Conservation (phyloP, 2,113 vertebrate genomes). For the Proterorhinus semilunaris region DNA sequence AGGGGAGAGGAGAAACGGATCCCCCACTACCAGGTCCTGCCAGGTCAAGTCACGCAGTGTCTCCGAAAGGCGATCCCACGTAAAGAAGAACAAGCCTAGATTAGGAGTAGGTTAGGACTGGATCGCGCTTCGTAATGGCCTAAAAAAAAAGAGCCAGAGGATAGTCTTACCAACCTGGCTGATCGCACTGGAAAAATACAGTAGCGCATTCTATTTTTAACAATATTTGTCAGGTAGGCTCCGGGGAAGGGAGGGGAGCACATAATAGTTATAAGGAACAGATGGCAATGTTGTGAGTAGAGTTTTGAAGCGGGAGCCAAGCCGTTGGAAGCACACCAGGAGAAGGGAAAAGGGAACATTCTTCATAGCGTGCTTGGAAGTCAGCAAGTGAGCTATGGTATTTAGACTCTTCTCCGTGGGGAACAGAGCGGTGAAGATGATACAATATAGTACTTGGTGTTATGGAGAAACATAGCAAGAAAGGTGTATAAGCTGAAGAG, state of each 20-base stretch:
- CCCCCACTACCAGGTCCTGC: slow-evolving; percentile 28
- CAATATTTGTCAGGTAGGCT: slow-evolving; percentile 32
- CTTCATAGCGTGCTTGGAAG: neutral
- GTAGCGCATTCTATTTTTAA: neutral
- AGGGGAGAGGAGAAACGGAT: slow-evolving; percentile 22
- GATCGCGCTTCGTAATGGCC: neutral
- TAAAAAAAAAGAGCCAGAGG: neutral
- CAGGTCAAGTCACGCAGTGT: slow-evolving; percentile 32
- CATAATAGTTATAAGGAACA: slow-evolving; percentile 46
- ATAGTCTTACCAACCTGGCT: neutral
- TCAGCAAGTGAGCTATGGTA: neutral
- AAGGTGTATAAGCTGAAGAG: too few species aligned
- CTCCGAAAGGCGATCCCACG: slow-evolving; percentile 36
- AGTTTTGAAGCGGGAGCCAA: slow-evolving; percentile 42
- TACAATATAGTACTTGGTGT: too few species aligned
- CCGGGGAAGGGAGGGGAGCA: slow-evolving; percentile 11
- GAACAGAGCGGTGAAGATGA: too few species aligned
- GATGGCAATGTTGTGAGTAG: slow-evolving; percentile 35
- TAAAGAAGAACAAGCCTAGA: slow-evolving; percentile 6
- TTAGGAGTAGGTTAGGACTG: slow-evolving; percentile 4
- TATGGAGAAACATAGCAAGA: too few species aligned
- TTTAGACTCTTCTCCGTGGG: too few species aligned
- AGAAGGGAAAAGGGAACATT: neutral
- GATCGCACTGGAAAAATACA: neutral
- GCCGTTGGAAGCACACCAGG: slow-evolving; percentile 37